These are phyloP conservation scores for Belgica antarctica DNA, from an alignment of 2,888 invertebrate genomes.

Conservation along the genomic window DNA sequence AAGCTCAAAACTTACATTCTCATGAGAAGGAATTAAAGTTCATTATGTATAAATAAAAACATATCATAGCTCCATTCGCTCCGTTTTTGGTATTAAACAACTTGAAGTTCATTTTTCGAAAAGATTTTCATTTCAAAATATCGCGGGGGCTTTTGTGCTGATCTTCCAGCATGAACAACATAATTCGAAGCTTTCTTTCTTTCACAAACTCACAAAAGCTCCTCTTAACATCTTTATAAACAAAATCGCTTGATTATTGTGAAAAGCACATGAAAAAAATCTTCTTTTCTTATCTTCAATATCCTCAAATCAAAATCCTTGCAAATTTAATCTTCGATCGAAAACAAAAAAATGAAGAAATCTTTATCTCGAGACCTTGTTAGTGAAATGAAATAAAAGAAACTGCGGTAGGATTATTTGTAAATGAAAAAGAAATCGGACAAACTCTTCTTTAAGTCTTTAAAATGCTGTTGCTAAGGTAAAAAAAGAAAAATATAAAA, in stretches of 20 bases:
- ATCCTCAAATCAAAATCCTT: not conserved
- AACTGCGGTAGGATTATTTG: constrained; percentile 14
- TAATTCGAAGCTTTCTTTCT: not conserved
- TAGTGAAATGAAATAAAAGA: constrained; percentile 25
- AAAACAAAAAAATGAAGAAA: constrained; percentile 25
- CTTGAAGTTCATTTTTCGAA: not conserved
- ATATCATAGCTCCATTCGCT: constrained; percentile 36
- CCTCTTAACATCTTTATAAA: not conserved
- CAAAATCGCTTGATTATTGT: not conserved
- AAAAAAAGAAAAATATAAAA: constrained; percentile 13
- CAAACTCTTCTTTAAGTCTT: constrained; percentile 9
- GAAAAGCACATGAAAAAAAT: not conserved
- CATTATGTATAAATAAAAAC: constrained; percentile 21
- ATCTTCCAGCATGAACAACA: not conserved
- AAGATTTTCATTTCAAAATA: not conserved
- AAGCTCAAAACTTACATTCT: too few relatives aligned
- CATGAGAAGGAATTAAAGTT: not conserved
- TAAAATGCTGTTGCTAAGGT: constrained; percentile 34
- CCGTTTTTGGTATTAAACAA: constrained; percentile 18
- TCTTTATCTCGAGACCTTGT: constrained; percentile 34
- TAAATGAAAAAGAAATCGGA: constrained; percentile 1
- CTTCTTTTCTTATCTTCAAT: not conserved
- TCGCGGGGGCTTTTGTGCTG: not conserved
- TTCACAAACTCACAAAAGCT: not conserved
- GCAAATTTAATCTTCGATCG: not conserved